A percentile compares a stretch with the other conserved stretches of the same genome.
Evolutionary conservation across 2,888 invertebrate genomes (phyloP).

Genomic region (Watsonalla binaria): DNA sequence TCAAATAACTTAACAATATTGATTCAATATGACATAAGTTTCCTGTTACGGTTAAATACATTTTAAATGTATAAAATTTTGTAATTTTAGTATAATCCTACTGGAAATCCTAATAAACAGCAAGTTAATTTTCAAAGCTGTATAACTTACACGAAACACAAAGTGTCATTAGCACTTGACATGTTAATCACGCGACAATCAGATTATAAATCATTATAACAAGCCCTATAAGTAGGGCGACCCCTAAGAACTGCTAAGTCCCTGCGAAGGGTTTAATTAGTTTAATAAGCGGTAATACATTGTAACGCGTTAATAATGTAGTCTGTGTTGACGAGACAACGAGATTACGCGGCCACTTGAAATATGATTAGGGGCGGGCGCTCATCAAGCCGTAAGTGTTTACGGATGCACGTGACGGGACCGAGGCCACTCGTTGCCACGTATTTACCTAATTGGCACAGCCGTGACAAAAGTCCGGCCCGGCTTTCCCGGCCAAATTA

Average conservation of each 20-base stretch:
- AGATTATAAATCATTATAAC: slow-evolving; percentile 4
- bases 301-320: slow-evolving; percentile 43
- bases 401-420: slow-evolving; percentile 59
- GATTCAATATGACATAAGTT: too few relatives aligned
- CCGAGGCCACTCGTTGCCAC: slow-evolving; percentile 25
- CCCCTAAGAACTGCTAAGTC: slow-evolving; percentile 20
- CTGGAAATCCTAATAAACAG: neutral
- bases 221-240: slow-evolving; percentile 21
- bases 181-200: slow-evolving; percentile 1
- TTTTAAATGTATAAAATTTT: neutral
- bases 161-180: neutral
- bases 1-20: too few relatives aligned
- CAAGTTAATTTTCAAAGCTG: too few relatives aligned
- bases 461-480: slow-evolving; percentile 66
- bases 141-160: too few relatives aligned
- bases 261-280: slow-evolving; percentile 28
- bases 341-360: slow-evolving; percentile 46
- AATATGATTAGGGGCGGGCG: slow-evolving; percentile 57
- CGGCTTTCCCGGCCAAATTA: slow-evolving; percentile 56
- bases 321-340: slow-evolving; percentile 45
- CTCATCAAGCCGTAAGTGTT: slow-evolving; percentile 59
- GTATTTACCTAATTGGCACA: slow-evolving; percentile 73
- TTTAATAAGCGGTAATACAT: slow-evolving; percentile 33
- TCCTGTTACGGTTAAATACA: neutral
- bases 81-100: neutral